These are phyloP conservation scores for Hymenopus coronatus DNA, from an alignment of 2,888 invertebrate genomes.

Conservation along the genomic window DNA sequence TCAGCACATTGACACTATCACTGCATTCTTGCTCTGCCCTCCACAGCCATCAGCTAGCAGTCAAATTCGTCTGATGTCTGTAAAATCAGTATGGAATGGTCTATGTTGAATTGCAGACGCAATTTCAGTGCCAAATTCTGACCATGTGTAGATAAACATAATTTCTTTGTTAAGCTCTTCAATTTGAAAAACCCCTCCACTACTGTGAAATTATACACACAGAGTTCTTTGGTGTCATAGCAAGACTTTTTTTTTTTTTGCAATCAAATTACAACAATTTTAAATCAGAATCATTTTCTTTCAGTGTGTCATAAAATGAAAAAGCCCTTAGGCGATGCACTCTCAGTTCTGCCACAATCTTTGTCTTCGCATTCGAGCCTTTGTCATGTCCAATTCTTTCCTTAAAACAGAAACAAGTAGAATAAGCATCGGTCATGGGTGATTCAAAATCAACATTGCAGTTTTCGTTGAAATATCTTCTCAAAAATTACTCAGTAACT, in stretches of 20 bases:
- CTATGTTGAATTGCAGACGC: background rate
- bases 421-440: too few relatives aligned
- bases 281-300: slow-evolving; percentile 30
- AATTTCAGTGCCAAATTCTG: slow-evolving; percentile 39
- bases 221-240: slow-evolving; percentile 37
- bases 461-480: too few relatives aligned
- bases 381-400: too few relatives aligned
- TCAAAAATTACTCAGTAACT: too few relatives aligned
- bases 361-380: too few relatives aligned
- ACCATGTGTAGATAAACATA: slow-evolving; percentile 39
- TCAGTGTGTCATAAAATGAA: slow-evolving; percentile 36
- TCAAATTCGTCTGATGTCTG: background rate
- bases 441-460: too few relatives aligned
- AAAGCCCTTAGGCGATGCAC: slow-evolving; percentile 36
- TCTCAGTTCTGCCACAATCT: background rate
- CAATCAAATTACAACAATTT: slow-evolving; percentile 39
- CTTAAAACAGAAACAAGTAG: too few relatives aligned
- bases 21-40: background rate
- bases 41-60: background rate
- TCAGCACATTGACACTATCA: background rate
- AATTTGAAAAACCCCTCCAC: slow-evolving; percentile 7
- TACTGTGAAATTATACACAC: background rate
- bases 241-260: slow-evolving; percentile 42
- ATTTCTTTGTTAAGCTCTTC: slow-evolving; percentile 42
- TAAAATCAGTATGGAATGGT: background rate